phyloP scores from a whole-genome alignment of 2,888 invertebrate genomes.

The Scaptomyza flava region DNA sequence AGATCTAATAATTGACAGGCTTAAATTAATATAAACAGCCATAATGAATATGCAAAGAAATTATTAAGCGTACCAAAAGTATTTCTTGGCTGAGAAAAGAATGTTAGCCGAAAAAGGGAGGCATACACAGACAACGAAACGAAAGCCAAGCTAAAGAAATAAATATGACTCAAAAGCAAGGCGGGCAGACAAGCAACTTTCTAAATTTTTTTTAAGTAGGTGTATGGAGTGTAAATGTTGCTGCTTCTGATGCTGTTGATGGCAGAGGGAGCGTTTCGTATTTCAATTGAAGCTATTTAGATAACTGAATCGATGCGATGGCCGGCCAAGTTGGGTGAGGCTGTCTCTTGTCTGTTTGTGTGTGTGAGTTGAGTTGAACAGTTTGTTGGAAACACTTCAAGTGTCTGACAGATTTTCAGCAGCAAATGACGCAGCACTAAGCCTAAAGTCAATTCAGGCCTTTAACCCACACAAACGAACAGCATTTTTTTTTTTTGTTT shows the following conservation, averaged over 20 bases:
- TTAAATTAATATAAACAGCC: slow-evolving; percentile 3
- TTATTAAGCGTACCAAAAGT: slow-evolving; percentile 46
- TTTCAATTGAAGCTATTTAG: slow-evolving; percentile 61
- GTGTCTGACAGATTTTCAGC: slow-evolving; percentile 65
- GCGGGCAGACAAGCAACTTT: slow-evolving; percentile 74
- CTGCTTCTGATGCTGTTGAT: slow-evolving; percentile 23
- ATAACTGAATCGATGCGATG: not conserved
- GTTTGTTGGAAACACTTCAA: slow-evolving; percentile 54
- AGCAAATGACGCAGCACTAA: slow-evolving; percentile 69
- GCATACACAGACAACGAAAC: slow-evolving; percentile 52
- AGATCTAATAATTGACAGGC: slow-evolving; percentile 14
- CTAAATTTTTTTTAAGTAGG: slow-evolving; percentile 79
- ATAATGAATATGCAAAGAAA: slow-evolving; percentile 36
- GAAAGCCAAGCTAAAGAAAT: slow-evolving; percentile 45
- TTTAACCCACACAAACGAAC: slow-evolving; percentile 28
- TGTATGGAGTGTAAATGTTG: slow-evolving; percentile 59
- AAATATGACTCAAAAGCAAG: slow-evolving; percentile 36
- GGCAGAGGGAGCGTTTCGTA: slow-evolving; percentile 67
- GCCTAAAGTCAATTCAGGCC: slow-evolving; percentile 63
- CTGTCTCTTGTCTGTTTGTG: not conserved
- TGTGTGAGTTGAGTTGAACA: slow-evolving; percentile 8
- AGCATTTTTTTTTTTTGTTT: slow-evolving; percentile 18
- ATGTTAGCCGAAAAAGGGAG: slow-evolving; percentile 49
- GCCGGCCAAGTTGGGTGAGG: slow-evolving; percentile 23
- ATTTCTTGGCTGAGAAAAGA: slow-evolving; percentile 51